phyloP scores from a whole-genome alignment of 2,113 vertebrate species.

The Myodes glareolus region DNA sequence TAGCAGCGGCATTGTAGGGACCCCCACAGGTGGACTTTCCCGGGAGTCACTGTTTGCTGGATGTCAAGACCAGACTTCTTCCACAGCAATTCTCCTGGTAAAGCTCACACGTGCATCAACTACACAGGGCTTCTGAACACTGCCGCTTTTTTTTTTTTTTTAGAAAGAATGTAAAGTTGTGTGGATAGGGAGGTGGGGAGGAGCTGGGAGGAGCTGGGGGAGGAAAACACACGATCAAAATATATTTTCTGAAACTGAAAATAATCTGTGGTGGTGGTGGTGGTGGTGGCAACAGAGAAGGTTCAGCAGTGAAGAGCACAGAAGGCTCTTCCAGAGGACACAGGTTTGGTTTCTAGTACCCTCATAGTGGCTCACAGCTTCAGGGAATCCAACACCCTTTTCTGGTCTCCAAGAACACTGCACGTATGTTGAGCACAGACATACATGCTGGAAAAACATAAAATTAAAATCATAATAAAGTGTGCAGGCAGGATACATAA shows the following conservation, averaged over 20 bases:
- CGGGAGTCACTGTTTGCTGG: neutral
- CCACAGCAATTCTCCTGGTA: neutral
- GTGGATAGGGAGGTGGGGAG: neutral
- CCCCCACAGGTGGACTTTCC: neutral
- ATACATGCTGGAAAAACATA: neutral
- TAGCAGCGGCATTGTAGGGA: neutral
- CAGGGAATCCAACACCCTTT: neutral
- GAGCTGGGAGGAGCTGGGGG: neutral
- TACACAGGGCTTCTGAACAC: neutral
- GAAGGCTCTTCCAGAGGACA: neutral
- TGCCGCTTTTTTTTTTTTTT: neutral
- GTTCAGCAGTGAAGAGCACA: neutral
- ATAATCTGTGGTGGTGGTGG: neutral
- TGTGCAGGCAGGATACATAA: neutral
- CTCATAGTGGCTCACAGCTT: neutral
- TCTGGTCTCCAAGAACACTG: neutral
- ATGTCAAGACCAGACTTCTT: neutral
- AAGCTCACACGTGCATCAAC: fast-evolving
- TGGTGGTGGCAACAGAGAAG: neutral
- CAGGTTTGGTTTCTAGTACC: neutral
- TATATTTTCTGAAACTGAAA: neutral
- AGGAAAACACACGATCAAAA: neutral
- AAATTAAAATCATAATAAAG: neutral
- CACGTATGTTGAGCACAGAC: neutral
- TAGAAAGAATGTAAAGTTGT: neutral